phyloP scores from a whole-genome alignment of 1,140 invertebrate genomes.

The Drosophila persimilis region DNA sequence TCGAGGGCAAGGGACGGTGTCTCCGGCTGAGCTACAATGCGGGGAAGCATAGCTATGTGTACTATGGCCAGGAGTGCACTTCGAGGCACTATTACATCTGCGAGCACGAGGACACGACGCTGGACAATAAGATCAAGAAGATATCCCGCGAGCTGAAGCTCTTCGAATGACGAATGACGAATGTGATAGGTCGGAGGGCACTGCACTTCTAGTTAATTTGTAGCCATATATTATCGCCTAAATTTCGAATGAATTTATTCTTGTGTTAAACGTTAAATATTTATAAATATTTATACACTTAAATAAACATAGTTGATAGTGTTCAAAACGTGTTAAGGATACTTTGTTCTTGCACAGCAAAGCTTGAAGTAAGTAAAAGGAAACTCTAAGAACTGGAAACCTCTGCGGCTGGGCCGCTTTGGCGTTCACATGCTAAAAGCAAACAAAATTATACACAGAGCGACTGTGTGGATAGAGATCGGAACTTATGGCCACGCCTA shows the following conservation, averaged over 20 bases:
- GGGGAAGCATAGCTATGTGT: conserved; percentile 86
- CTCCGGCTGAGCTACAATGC: conserved; percentile 86
- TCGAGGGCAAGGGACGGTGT: conserved; percentile 85
- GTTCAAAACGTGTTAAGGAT: conserved; percentile 56
- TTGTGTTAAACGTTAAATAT: conserved; percentile 69
- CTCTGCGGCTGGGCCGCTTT: conserved; percentile 48
- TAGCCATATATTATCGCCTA: conserved; percentile 55
- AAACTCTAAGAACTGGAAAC: conserved; percentile 14
- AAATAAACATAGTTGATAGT: conserved; percentile 68
- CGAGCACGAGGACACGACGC: conserved; percentile 87
- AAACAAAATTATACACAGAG: conserved; percentile 64
- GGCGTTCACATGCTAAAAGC: conserved; percentile 28
- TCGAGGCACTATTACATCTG: conserved; percentile 87
- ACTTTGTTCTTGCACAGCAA: conserved; percentile 59
- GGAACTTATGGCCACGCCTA: conserved; percentile 34
- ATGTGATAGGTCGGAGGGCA: conserved; percentile 30
- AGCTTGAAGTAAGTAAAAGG: conserved; percentile 21
- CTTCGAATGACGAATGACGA: conserved; percentile 53
- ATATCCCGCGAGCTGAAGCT: conserved; percentile 83
- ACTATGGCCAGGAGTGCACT: conserved; percentile 89
- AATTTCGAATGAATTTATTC: conserved; percentile 71
- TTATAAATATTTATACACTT: conserved; percentile 73
- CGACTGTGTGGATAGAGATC: conserved; percentile 29
- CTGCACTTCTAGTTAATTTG: conserved; percentile 22
- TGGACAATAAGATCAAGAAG: conserved; percentile 88